Evolutionary conservation across 2,888 invertebrate genomes (phyloP).

Genomic region (Peribatodes rhomboidaria): DNA sequence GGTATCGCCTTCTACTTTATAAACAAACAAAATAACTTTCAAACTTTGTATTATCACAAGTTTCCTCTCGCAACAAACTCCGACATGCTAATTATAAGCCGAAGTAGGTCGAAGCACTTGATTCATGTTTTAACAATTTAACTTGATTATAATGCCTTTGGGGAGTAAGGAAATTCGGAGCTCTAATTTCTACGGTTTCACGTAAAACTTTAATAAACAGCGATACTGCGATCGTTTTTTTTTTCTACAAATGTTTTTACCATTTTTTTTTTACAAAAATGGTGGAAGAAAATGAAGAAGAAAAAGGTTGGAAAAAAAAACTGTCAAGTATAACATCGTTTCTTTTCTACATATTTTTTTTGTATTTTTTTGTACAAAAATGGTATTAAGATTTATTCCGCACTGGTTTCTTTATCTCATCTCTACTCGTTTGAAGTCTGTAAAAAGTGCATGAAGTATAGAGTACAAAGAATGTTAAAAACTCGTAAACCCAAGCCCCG

Average conservation of each 20-base stretch:
- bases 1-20: not conserved
- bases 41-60: constrained; percentile 18
- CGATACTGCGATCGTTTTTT: not conserved
- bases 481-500: not conserved
- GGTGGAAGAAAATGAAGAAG: too few relatives aligned
- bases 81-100: constrained; percentile 12
- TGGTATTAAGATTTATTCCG: too few relatives aligned
- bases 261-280: too few relatives aligned
- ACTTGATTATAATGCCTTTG: not conserved
- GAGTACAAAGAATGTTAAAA: not conserved
- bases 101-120: constrained; percentile 5
- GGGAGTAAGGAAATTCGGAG: not conserved
- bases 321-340: too few relatives aligned
- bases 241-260: too few relatives aligned
- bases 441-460: too few relatives aligned
- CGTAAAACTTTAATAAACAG: not conserved
- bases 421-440: not conserved
- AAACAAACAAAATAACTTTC: constrained; percentile 13
- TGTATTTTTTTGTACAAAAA: too few relatives aligned
- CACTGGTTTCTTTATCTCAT: not conserved
- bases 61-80: constrained; percentile 2
- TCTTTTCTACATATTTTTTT: too few relatives aligned
- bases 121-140: constrained; percentile 6
- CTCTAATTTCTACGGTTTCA: not conserved
- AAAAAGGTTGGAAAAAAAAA: too few relatives aligned